Evolutionary conservation across 2,113 vertebrate genomes (phyloP), one percentile per base, ranked within the genome.

Genomic region (Bungarus multicinctus): DNA sequence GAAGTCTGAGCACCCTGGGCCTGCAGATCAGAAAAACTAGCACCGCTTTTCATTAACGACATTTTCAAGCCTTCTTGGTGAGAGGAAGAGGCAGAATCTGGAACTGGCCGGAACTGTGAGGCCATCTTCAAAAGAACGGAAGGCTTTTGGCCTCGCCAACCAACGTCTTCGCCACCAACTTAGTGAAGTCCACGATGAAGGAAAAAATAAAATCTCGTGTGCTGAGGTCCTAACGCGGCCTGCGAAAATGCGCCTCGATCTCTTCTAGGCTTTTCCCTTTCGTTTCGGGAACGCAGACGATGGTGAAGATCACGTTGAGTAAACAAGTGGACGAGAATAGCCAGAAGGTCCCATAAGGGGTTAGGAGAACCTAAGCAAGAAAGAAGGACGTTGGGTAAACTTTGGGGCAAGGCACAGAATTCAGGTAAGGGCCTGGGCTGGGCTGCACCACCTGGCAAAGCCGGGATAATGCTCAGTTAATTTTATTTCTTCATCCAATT

Each of bases 211-310:
- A 6, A n/a, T 0, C 5, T 34, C 0, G 27, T 2, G 50, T 39
- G 39, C 20, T 27, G 16, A 25, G 2, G 2, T 18, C 64, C 9
- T 93, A 90, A 57, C 20, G 74, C 1, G 25, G 74, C 74, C 97
- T 97, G 94, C 97, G 98, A 95, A 99, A 99, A 89, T 95, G 93
- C 88, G 97, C 97, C 93, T 99, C 98, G 43, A 99, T 99, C 96
- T 99, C 98, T 96, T 99, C 99, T 95, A 99, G 96, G 0, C 98
- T 98, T 96, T 97, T 98, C 89, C 99, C 99, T 97, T 99, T 99
- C 6, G 99, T 99, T 95, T 99, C 98, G 0, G 99, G 99, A 94
- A 99, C 94, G 47, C 97, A 98, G 94, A 96, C 52, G 23, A 98
- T 43, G 5, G 98, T 99, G 97, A 99, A 99, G 93, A 98, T 3